A percentile compares a stretch with the other conserved stretches of the same genome.
phyloP scores from a whole-genome alignment of 2,888 invertebrate species.

The Apotomis turbidana region DNA sequence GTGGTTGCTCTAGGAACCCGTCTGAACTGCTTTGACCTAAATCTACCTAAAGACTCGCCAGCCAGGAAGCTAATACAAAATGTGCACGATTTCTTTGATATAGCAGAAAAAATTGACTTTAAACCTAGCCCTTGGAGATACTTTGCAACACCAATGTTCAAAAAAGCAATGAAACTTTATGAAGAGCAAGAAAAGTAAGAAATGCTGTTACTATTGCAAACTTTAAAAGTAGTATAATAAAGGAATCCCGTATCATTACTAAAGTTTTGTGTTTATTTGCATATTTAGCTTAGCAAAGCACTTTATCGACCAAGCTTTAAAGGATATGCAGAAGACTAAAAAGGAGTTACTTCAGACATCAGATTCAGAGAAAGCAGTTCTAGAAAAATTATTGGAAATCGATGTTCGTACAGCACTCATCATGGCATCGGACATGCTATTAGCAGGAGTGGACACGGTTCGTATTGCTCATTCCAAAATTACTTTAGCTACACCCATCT shows the following conservation, averaged over 20 bases:
- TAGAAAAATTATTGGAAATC: constrained; percentile 84
- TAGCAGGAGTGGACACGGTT: constrained; percentile 88
- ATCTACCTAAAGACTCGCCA: constrained; percentile 33
- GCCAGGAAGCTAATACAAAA: constrained; percentile 37
- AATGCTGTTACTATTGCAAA: not conserved
- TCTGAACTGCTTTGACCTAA: constrained; percentile 44
- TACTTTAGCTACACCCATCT: too few species aligned
- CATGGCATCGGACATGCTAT: constrained; percentile 87
- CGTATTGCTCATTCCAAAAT: constrained; percentile 39
- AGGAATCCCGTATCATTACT: too few species aligned
- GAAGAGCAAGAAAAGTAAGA: constrained; percentile 36
- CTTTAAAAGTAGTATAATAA: too few species aligned
- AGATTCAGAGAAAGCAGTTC: constrained; percentile 74
- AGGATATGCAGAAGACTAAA: constrained; percentile 50
- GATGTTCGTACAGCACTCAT: constrained; percentile 84
- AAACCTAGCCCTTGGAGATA: constrained; percentile 81
- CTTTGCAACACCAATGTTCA: constrained; percentile 30
- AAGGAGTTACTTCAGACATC: constrained; percentile 47
- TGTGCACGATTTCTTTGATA: constrained; percentile 27
- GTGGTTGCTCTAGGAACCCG: constrained; percentile 49
- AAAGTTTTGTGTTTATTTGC: too few species aligned
- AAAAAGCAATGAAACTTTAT: constrained; percentile 36
- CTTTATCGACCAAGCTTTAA: constrained; percentile 56
- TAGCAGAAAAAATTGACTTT: constrained; percentile 26
- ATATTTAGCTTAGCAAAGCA: constrained; percentile 51